Evolutionary conservation across 2,888 invertebrate species (phyloP).

Genomic region (Cantharis rufa): DNA sequence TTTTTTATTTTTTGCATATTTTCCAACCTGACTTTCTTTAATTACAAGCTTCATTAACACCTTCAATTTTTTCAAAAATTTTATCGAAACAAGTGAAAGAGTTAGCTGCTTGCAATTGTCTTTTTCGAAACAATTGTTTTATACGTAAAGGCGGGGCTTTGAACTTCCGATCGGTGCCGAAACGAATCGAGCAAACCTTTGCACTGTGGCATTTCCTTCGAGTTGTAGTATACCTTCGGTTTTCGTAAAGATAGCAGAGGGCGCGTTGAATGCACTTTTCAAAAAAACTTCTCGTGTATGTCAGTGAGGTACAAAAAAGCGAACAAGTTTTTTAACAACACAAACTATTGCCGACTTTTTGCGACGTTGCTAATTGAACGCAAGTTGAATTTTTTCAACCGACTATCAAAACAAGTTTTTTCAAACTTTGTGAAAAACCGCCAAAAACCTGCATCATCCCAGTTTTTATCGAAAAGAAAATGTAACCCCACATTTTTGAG

Average conservation of each 20-base stretch:
- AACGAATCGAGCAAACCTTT: slow-evolving; percentile 28
- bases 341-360: neutral
- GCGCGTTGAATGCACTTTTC: slow-evolving; percentile 16
- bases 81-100: neutral
- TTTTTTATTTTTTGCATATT: neutral
- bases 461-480: neutral
- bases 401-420: neutral
- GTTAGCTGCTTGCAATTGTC: slow-evolving; percentile 8
- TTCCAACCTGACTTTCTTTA: neutral
- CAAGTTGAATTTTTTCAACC: neutral
- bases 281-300: slow-evolving; percentile 27
- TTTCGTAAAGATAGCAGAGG: slow-evolving; percentile 36
- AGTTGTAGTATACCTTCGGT: slow-evolving; percentile 38
- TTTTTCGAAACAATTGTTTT: slow-evolving; percentile 30
- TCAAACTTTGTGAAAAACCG: neutral
- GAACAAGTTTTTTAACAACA: slow-evolving; percentile 6
- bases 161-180: slow-evolving; percentile 28
- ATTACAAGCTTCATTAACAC: neutral
- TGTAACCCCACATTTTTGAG: neutral
- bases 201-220: slow-evolving; percentile 28
- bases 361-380: neutral
- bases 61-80: neutral
- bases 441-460: neutral
- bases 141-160: slow-evolving; percentile 21
- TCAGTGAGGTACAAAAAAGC: slow-evolving; percentile 24